Evolutionary conservation across 2,797 vertebrate species (phyloP).

Genomic region (Acanthiza pusilla): DNA sequence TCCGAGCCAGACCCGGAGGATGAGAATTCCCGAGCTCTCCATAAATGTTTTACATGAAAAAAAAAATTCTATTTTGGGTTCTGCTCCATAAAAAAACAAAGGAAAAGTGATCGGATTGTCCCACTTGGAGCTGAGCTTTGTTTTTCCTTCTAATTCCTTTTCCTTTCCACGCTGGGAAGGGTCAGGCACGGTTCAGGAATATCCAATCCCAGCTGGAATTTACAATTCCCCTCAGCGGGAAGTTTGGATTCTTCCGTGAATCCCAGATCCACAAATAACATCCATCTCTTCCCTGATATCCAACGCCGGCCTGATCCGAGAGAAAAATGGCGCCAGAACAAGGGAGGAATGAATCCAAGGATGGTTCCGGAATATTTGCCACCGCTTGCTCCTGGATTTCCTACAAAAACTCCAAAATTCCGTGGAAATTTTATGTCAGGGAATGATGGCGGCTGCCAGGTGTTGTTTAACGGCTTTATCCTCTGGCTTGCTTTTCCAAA

Average conservation of each 20-base stretch:
- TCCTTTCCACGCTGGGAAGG: neutral
- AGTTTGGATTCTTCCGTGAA: neutral
- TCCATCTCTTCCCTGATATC: slow-evolving; percentile 18
- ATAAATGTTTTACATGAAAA: slow-evolving; percentile 7
- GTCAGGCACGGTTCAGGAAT: neutral
- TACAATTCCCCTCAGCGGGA: neutral
- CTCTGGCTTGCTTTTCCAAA: neutral
- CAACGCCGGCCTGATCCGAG: neutral
- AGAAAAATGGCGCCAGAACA: neutral
- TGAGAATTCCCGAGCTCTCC: neutral
- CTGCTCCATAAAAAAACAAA: neutral
- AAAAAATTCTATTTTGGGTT: neutral
- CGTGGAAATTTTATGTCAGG: neutral
- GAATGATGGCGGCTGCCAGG: neutral
- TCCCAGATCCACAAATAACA: neutral
- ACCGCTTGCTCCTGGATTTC: neutral
- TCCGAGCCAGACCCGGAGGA: neutral
- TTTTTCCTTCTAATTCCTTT: slow-evolving; percentile 10
- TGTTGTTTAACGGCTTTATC: neutral
- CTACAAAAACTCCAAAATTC: neutral
- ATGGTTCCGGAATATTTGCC: slow-evolving; percentile 35
- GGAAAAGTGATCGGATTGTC: neutral
- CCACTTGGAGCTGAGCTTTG: neutral
- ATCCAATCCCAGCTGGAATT: neutral
- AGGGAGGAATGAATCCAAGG: neutral